Base-by-base conservation (phyloP, 2,888 invertebrate species). In the Frankliniella fusca region DNA sequence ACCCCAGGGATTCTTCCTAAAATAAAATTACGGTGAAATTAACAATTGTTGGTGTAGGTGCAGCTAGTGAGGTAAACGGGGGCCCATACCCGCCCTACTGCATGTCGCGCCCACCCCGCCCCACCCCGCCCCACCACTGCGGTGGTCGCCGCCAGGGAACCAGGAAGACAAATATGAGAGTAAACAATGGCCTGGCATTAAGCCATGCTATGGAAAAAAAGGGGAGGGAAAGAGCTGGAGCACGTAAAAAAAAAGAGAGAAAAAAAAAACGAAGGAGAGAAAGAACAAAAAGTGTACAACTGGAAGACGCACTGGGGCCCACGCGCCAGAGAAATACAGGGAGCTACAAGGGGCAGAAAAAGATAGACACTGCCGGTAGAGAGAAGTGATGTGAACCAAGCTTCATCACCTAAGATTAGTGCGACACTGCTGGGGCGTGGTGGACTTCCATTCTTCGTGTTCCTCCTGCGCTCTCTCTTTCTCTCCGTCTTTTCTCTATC, bases 211-310 rank as follows among this genome's bases (percentile, higher is more conserved):
- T 61, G 38, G 38, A 38, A 81, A 81, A 80, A 81, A 61, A 82
- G 81, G 50, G 48, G 50, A 65, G 48, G 50, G 79, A 83, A 80
- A 76, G 80, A 81, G 65, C 83, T 85, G 10, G 70, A 70, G 70
- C n/a, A 23, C n/a, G 23, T 11, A 23, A 27, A 27, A 76, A 12
- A 76, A 27, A 76, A 27, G 81, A 82, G 82, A 81, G 82, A 84
- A 83, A 82, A 84, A 84, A 83, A 54, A 80, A 81, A 81, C 38
- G 83, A 83, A 82, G 80, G 82, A 65, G 65, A 65, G 65, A 65
- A n/a, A n/a, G 20, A n/a, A 23, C n/a, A 76, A 27, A 76, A 76
- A 76, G 27, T 27, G 23, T 23, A 76, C 70, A 76, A 76, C 70
- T 76, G 70, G 70, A 76, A 76, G 70, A 76, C 70, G 70, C 38